A percentile compares a stretch with the other conserved stretches of the same genome.
Conservation (phyloP, 2,113 vertebrate species). For the Glareola pratincola region DNA sequence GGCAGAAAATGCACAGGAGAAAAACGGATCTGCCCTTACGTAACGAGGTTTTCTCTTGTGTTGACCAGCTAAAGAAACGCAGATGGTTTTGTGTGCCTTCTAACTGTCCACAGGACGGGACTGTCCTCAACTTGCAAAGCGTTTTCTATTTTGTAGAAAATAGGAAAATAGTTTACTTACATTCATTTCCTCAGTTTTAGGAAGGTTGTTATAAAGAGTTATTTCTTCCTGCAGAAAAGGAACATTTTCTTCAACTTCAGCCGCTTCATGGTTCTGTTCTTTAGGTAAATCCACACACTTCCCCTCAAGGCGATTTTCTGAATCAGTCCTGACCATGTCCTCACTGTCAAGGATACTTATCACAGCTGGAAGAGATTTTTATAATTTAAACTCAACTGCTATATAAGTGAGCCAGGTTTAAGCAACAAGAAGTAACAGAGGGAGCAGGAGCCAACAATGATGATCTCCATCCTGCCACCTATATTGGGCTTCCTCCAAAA, state of each 20-base stretch:
- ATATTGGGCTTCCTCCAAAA: neutral
- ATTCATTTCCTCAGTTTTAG: conserved; percentile 55
- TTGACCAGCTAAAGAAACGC: neutral
- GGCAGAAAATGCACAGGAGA: neutral
- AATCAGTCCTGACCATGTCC: conserved; percentile 66
- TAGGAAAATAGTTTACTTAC: conserved; percentile 58
- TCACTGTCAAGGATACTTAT: conserved; percentile 76
- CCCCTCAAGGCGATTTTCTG: conserved; percentile 64
- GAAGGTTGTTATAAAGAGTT: neutral
- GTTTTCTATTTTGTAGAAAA: neutral
- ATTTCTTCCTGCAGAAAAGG: conserved; percentile 56
- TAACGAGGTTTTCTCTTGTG: neutral
- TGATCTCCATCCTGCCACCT: neutral
- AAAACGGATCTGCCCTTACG: accelerated
- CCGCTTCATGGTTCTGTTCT: conserved; percentile 76
- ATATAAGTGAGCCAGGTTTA: neutral
- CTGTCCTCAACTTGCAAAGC: neutral
- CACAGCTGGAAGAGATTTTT: conserved; percentile 73
- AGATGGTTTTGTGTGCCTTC: neutral
- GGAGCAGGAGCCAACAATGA: neutral
- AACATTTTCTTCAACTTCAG: conserved; percentile 70
- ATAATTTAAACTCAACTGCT: neutral
- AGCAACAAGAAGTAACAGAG: neutral
- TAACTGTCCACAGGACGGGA: neutral
- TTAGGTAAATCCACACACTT: conserved; percentile 33